Conservation (phyloP, 2,888 invertebrate species). For the Cerceris ruficornis region DNA sequence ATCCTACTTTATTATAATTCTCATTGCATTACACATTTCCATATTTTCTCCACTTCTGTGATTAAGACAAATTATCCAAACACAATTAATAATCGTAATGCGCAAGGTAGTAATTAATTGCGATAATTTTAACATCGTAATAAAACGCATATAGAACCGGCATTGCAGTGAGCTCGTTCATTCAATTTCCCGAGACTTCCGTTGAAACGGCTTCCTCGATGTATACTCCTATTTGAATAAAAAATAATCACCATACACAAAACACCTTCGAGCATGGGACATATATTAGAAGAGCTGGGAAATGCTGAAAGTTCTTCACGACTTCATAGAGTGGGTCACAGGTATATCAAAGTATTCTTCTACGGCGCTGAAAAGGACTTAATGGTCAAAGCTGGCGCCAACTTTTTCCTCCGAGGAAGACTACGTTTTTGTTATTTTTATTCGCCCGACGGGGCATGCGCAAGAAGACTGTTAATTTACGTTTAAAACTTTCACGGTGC, state of each 20-base stretch:
- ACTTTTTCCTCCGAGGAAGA: conserved; percentile 45
- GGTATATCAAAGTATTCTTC: conserved; percentile 56
- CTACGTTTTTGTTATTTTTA: conserved; percentile 52
- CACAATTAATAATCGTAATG: too few relatives aligned
- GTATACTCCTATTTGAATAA: conserved; percentile 16
- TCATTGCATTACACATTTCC: too few relatives aligned
- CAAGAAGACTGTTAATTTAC: conserved; percentile 56
- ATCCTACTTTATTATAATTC: too few relatives aligned
- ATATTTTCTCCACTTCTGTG: too few relatives aligned
- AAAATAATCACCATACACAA: conserved; percentile 53
- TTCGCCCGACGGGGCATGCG: conserved; percentile 29
- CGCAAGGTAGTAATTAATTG: too few relatives aligned
- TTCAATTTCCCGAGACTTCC: not conserved
- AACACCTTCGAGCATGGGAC: conserved; percentile 42
- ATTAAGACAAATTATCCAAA: too few relatives aligned
- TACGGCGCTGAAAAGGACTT: conserved; percentile 50
- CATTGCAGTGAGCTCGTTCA: too few relatives aligned
- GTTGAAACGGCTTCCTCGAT: not conserved
- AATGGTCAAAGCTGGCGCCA: conserved; percentile 61
- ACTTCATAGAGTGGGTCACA: conserved; percentile 54
- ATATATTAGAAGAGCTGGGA: conserved; percentile 30
- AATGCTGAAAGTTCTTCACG: conserved; percentile 46
- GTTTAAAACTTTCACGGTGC: conserved; percentile 22
- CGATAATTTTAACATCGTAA: too few relatives aligned
- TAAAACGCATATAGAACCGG: too few relatives aligned